Base-by-base conservation (phyloP, 2,888 invertebrate genomes). In the Protonemura montana region DNA sequence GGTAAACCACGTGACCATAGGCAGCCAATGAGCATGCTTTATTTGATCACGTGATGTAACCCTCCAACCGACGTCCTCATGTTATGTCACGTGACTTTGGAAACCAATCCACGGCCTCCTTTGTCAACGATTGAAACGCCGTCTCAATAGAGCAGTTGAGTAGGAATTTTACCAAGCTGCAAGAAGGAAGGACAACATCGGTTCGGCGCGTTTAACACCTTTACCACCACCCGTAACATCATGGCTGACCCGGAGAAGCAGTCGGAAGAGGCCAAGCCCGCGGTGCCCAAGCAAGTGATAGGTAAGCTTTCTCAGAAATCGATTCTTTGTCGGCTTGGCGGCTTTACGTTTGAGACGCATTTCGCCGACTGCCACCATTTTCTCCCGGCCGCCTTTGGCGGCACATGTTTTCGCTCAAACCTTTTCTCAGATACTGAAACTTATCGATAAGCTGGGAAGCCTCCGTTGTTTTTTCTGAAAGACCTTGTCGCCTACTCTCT, bases 191-290 rank as follows among this genome's bases (percentile, higher is more conserved):
- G 92, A 89, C 90, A 92, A 92, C 92, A 92, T 91, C 92, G 92
- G 92, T 91, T 91, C 91, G 92, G 91, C 91, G 91, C 87, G 91
- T 88, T 91, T 91, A 91, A 91, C 91, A 91, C 91, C 91, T 89
- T 89, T 91, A 90, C 90, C 91, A 90, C 90, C 91, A 91, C 90
- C 94, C 94, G 93, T 94, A 93, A 94, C 95, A 95, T 94, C 95
- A 98, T 98, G 98, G 97, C 97, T 96, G 98, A 98, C 96, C 95
- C 97, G 94, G 97, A 97, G 93, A 95, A 95, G 93, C 95, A 95
- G 94, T 94, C 95, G 92, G 94, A 94, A 87, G 93, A 94, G 92
- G 92, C 94, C 93, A 94, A 94, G 93, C 94, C 94, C 93, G 94
- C 93, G 92, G 95, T 94, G 93, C 95, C 95, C 93, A 97, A 98